Evolutionary conservation across 2,797 vertebrate genomes (phyloP).

Genomic region (Gallirallus australis): DNA sequence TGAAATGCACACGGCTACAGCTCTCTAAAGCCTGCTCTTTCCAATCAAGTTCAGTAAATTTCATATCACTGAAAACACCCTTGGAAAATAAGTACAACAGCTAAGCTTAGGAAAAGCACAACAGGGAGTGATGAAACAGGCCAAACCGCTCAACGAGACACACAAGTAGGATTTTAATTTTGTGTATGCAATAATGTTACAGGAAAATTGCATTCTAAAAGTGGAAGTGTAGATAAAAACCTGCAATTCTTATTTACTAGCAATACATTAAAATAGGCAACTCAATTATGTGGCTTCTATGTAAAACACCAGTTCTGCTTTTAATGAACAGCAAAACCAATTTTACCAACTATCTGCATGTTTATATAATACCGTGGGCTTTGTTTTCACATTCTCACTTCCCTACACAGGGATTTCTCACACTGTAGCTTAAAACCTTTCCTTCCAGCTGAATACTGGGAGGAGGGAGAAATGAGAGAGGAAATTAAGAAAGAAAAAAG

Average conservation of each 20-base stretch:
- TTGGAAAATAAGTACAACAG: not conserved
- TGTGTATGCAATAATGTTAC: not conserved
- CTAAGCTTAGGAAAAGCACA: not conserved
- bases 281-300: not conserved
- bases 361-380: not conserved
- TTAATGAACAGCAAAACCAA: not conserved
- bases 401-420: not conserved
- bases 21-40: not conserved
- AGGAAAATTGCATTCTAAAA: not conserved
- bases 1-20: not conserved
- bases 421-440: not conserved
- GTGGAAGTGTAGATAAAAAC: not conserved
- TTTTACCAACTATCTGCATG: not conserved
- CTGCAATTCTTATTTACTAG: not conserved
- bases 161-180: not conserved
- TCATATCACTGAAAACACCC: fast-evolving
- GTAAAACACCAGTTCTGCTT: not conserved
- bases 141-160: not conserved
- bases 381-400: not conserved
- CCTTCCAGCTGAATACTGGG: not conserved
- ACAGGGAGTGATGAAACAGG: not conserved
- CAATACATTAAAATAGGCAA: not conserved
- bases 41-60: not conserved
- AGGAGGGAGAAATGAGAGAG: fast-evolving
- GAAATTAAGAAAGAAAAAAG: not conserved